Percentiles rank a stretch among this genome's conserved stretches.
phyloP scores from a whole-genome alignment of 2,797 vertebrate species.

The Calcarius lapponicus region DNA sequence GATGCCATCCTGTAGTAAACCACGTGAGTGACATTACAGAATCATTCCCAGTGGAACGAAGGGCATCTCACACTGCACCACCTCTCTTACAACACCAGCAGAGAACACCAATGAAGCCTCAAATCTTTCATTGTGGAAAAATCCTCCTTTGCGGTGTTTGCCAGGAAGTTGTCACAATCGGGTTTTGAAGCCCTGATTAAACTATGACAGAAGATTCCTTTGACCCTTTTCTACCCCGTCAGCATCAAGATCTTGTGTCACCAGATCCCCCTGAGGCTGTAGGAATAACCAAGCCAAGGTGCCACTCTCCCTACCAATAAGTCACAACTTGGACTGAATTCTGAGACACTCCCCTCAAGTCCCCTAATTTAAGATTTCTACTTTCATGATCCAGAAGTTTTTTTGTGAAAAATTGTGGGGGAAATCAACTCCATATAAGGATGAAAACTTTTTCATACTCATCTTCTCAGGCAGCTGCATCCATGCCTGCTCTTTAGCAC shows the following conservation, averaged over 20 bases:
- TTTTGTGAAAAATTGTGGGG: neutral
- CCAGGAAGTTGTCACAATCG: neutral
- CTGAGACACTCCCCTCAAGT: rapidly evolving
- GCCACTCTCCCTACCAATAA: neutral
- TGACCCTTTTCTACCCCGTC: neutral
- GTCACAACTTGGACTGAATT: neutral
- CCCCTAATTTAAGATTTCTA: neutral
- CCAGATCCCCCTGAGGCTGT: neutral
- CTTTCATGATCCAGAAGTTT: neutral
- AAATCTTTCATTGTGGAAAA: neutral
- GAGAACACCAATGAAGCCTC: neutral
- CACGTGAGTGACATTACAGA: neutral
- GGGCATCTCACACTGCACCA: neutral
- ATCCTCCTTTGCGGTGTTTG: neutral
- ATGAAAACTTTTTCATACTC: neutral
- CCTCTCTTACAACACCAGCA: neutral
- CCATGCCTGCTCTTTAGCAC: neutral
- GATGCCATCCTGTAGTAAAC: neutral
- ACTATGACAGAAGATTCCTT: neutral
- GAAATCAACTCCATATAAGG: neutral
- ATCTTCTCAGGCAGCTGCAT: neutral
- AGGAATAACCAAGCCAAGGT: neutral
- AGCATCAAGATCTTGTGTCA: neutral
- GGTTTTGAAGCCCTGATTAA: neutral
- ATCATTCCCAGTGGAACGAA: neutral